Evolutionary conservation across 2,113 vertebrate genomes (phyloP).

Genomic region (Maccullochella peelii): DNA sequence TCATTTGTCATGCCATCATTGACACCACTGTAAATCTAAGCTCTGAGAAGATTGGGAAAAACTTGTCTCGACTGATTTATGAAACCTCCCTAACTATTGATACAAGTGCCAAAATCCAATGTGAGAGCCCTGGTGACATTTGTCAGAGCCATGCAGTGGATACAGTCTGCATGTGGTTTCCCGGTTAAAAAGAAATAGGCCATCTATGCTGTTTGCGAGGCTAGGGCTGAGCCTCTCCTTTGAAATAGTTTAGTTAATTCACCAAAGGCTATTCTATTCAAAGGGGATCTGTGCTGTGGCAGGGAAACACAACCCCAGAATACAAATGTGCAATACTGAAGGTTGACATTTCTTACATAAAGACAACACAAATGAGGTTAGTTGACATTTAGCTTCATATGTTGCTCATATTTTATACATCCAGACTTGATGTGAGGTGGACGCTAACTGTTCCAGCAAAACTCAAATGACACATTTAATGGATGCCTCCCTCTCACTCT

Average conservation of each 20-base stretch:
- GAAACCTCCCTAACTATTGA: conserved; percentile 63
- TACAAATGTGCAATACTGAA: conserved; percentile 3
- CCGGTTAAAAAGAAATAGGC: conserved; percentile 43
- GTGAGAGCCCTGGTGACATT: conserved; percentile 63
- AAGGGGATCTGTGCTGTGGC: conserved; percentile 10
- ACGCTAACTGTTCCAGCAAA: background rate
- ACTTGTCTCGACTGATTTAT: conserved; percentile 71
- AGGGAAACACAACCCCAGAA: conserved; percentile 1
- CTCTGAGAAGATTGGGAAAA: conserved; percentile 46
- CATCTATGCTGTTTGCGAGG: conserved; percentile 25
- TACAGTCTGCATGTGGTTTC: conserved; percentile 39
- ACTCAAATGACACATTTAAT: conserved; percentile 19
- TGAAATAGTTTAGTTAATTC: conserved; percentile 32
- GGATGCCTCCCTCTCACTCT: conserved; percentile 20
- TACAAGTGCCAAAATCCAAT: conserved; percentile 61
- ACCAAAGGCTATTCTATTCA: conserved; percentile 33
- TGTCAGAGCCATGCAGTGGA: conserved; percentile 56
- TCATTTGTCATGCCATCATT: conserved; percentile 65
- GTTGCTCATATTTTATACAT: background rate
- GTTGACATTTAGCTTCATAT: background rate
- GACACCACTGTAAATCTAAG: conserved; percentile 60
- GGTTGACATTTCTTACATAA: conserved; percentile 7
- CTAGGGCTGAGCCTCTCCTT: conserved; percentile 14
- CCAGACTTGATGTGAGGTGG: background rate
- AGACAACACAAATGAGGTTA: background rate